A percentile compares a stretch with the other conserved stretches of the same genome.
These are phyloP conservation scores for Aleiodes sp. DNA, from an alignment of 1,140 invertebrate species.

Conservation along the genomic window DNA sequence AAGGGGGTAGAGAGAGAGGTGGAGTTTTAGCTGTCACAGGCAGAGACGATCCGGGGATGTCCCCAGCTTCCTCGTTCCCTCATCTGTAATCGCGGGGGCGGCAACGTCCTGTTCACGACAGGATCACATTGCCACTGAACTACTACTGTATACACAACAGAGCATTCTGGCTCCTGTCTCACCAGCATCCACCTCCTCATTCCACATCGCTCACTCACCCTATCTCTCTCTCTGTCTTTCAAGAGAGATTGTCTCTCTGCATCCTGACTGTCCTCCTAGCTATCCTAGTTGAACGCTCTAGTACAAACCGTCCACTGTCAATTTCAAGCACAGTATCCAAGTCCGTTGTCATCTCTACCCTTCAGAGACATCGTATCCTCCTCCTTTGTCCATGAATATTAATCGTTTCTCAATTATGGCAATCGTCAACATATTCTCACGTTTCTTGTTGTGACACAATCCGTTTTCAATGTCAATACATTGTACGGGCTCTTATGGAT, in stretches of 20 bases:
- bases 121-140: conserved; percentile 63
- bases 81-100: conserved; percentile 66
- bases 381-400: background rate
- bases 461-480: background rate
- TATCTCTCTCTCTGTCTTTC: conserved; percentile 34
- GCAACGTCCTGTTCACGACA: conserved; percentile 66
- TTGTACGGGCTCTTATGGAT: too few species aligned
- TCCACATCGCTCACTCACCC: background rate
- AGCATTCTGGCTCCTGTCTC: conserved; percentile 34
- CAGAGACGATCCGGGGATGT: conserved; percentile 64
- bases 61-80: conserved; percentile 56
- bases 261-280: background rate
- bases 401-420: background rate
- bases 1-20: conserved; percentile 32
- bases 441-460: conserved; percentile 2
- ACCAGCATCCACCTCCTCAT: background rate
- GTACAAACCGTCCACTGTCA: conserved; percentile 43
- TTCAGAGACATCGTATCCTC: background rate
- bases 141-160: conserved; percentile 49
- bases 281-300: background rate
- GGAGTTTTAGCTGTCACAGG: conserved; percentile 61
- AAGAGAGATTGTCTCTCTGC: conserved; percentile 39
- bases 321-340: conserved; percentile 42
- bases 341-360: background rate
- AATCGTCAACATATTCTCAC: background rate